A percentile compares a stretch with the other conserved stretches of the same genome.
phyloP scores from a whole-genome alignment of 2,797 vertebrate species.

The Sebastolobus altivelis region DNA sequence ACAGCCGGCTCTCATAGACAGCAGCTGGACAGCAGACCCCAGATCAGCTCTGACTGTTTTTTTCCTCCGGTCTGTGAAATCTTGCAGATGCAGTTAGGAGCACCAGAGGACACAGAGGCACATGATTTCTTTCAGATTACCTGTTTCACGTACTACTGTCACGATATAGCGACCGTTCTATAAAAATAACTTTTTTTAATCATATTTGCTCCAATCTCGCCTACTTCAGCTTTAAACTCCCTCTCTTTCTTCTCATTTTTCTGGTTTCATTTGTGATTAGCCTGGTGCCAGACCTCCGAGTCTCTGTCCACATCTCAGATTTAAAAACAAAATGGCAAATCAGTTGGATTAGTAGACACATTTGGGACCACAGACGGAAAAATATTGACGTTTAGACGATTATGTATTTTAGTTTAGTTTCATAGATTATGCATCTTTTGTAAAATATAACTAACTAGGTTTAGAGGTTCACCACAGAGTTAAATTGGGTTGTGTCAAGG shows the following conservation, averaged over 20 bases:
- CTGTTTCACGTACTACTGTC: too few relatives aligned
- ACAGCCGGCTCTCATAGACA: too few relatives aligned
- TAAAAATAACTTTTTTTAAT: too few relatives aligned
- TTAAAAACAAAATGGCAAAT: neutral
- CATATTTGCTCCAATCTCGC: too few relatives aligned
- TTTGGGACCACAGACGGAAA: neutral
- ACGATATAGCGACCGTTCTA: too few relatives aligned
- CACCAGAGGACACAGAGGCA: too few relatives aligned
- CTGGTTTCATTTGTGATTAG: neutral
- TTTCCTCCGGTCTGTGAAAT: too few relatives aligned
- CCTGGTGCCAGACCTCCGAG: neutral
- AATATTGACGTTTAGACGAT: neutral
- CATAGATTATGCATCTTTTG: neutral
- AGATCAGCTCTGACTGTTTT: too few relatives aligned
- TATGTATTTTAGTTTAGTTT: neutral
- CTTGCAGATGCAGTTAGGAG: too few relatives aligned
- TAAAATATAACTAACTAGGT: neutral
- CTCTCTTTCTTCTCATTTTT: neutral
- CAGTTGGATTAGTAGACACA: neutral
- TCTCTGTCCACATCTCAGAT: neutral
- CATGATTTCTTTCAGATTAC: too few relatives aligned
- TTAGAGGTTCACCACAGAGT: neutral
- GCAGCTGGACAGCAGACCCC: too few relatives aligned
- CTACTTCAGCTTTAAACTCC: too few relatives aligned
- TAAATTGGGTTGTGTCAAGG: neutral